Conservation (phyloP, 2,113 vertebrate species). For the Brienomyrus longianalis region DNA sequence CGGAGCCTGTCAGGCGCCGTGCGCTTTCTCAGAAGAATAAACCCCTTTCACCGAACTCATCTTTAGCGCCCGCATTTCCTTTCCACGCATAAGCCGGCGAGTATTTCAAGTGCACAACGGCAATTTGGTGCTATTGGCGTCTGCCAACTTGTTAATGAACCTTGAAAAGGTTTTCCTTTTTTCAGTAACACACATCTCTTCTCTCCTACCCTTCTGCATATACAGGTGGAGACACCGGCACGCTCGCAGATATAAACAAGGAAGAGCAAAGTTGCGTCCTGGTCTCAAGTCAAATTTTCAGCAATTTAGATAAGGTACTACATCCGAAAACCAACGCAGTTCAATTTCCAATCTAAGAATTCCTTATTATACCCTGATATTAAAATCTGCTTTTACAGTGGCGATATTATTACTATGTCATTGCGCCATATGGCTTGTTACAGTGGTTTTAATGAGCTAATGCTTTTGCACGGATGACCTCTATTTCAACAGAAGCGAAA, state of each 20-base stretch:
- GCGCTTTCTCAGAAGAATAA: not conserved
- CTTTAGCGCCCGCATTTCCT: not conserved
- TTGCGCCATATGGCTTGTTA: not conserved
- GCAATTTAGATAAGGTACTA: not conserved
- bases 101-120: not conserved
- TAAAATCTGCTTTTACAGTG: not conserved
- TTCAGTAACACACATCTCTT: not conserved
- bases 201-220: not conserved
- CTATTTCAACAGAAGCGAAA: not conserved
- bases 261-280: not conserved
- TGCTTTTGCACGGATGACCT: not conserved
- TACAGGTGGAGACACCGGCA: not conserved
- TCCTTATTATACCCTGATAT: not conserved
- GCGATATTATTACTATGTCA: not conserved
- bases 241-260: not conserved
- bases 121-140: not conserved
- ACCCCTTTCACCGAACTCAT: not conserved
- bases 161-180: not conserved
- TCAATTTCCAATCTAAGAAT: not conserved
- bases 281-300: not conserved
- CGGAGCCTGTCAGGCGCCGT: not conserved
- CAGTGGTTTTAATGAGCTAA: slow-evolving; percentile 1
- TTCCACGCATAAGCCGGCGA: not conserved
- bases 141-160: not conserved
- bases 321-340: not conserved